Evolutionary conservation across 2,888 invertebrate species (phyloP).

Genomic region (Apamea anceps): DNA sequence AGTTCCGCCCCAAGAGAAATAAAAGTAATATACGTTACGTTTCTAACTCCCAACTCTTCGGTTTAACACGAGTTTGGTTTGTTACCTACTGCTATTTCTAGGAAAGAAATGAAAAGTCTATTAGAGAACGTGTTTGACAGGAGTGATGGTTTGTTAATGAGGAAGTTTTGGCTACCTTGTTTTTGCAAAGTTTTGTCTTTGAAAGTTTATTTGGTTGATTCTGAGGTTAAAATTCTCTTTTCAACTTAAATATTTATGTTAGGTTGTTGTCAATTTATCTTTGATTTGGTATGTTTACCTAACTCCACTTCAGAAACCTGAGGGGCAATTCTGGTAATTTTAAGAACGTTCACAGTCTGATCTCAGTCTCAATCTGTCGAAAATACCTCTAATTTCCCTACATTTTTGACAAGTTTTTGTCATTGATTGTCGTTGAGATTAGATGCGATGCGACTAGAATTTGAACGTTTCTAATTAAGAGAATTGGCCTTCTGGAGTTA

Average conservation of each 20-base stretch:
- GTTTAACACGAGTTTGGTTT: constrained; percentile 42
- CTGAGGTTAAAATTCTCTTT: background rate
- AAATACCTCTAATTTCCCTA: too few relatives aligned
- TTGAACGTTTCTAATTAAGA: too few relatives aligned
- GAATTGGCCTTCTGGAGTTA: too few relatives aligned
- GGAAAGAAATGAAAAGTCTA: constrained; percentile 8
- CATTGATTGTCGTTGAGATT: too few relatives aligned
- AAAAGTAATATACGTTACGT: constrained; percentile 46
- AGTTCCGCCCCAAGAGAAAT: constrained; percentile 48
- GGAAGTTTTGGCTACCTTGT: background rate
- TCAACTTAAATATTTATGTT: background rate
- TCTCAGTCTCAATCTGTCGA: too few relatives aligned
- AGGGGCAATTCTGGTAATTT: too few relatives aligned
- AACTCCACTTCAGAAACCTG: background rate
- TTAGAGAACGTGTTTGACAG: background rate
- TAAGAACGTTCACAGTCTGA: too few relatives aligned
- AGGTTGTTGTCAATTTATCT: background rate
- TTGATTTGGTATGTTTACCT: too few relatives aligned
- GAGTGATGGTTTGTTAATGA: background rate
- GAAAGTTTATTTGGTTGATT: background rate
- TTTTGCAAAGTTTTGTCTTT: background rate
- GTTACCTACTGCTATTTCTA: constrained; percentile 5
- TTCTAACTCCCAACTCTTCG: constrained; percentile 47
- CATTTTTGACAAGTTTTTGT: too few relatives aligned
- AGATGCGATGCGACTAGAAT: too few relatives aligned